Evolutionary conservation across 2,888 invertebrate species (phyloP).

Genomic region (Helicoverpa assulta): DNA sequence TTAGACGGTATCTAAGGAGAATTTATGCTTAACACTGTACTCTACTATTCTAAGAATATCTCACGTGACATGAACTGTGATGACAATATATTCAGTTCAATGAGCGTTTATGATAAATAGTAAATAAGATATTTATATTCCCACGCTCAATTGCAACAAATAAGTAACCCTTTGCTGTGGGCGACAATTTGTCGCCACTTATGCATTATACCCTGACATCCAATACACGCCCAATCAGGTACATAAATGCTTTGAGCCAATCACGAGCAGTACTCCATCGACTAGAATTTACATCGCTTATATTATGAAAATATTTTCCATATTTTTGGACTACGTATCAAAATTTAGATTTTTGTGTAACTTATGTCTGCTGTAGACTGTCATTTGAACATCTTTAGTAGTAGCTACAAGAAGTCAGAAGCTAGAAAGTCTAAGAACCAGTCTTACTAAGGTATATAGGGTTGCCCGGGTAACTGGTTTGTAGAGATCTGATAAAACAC

Average conservation of each 20-base stretch:
- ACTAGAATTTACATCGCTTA: background rate
- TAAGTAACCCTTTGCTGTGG: constrained; percentile 41
- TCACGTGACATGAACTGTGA: too few relatives aligned
- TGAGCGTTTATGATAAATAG: background rate
- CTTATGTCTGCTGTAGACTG: too few relatives aligned
- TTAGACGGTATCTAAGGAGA: background rate
- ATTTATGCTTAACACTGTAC: background rate
- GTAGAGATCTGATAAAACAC: too few relatives aligned
- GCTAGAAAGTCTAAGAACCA: too few relatives aligned
- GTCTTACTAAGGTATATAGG: too few relatives aligned
- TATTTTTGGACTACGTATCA: background rate
- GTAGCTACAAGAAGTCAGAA: too few relatives aligned
- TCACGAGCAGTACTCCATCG: background rate
- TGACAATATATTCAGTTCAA: background rate
- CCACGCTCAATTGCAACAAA: constrained; percentile 49
- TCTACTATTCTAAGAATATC: too few relatives aligned
- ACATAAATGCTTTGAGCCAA: constrained; percentile 2
- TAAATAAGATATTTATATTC: constrained; percentile 39
- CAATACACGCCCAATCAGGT: constrained; percentile 1
- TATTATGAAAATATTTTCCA: background rate
- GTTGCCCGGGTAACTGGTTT: too few relatives aligned
- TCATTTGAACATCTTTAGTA: too few relatives aligned
- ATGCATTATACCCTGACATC: constrained; percentile 43
- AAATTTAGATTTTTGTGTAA: too few relatives aligned
- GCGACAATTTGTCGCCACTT: constrained; percentile 56